Conservation (phyloP, 1,140 invertebrate species). For the Scaptomyza montana region DNA sequence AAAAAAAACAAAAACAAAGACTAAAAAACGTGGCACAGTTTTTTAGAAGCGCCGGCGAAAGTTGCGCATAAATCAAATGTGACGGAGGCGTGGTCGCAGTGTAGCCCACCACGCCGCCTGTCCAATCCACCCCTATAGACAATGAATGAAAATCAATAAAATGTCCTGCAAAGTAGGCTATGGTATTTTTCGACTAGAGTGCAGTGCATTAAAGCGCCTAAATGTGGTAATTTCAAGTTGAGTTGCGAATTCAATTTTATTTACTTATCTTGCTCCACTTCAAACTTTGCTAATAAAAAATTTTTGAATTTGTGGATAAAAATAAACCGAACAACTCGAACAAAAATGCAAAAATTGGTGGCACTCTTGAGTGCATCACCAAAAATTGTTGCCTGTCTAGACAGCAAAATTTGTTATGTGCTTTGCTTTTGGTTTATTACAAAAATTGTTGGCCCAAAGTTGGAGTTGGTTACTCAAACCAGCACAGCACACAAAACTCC, state of each 20-base stretch:
- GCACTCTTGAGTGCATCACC: slow-evolving; percentile 41
- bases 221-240: slow-evolving; percentile 4
- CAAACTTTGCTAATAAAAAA: slow-evolving; percentile 50
- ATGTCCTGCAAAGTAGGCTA: slow-evolving; percentile 12
- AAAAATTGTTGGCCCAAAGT: slow-evolving; percentile 46
- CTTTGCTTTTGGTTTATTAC: slow-evolving; percentile 41
- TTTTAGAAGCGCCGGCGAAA: slow-evolving; percentile 29
- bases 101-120: background rate
- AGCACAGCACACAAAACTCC: background rate
- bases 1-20: background rate
- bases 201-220: slow-evolving; percentile 27
- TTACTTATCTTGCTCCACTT: slow-evolving; percentile 12
- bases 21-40: slow-evolving; percentile 26
- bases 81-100: slow-evolving; percentile 7
- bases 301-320: slow-evolving; percentile 14
- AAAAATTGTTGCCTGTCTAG: slow-evolving; percentile 54
- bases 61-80: slow-evolving; percentile 49
- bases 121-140: background rate
- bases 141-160: slow-evolving; percentile 40
- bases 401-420: slow-evolving; percentile 43
- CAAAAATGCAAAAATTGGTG: slow-evolving; percentile 25
- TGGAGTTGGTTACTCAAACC: slow-evolving; percentile 2
- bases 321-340: background rate
- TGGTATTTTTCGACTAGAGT: slow-evolving; percentile 2
- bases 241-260: slow-evolving; percentile 1